These are phyloP conservation scores for Hirtodrosophila alboralis DNA, from an alignment of 2,888 invertebrate genomes.

Conservation along the genomic window DNA sequence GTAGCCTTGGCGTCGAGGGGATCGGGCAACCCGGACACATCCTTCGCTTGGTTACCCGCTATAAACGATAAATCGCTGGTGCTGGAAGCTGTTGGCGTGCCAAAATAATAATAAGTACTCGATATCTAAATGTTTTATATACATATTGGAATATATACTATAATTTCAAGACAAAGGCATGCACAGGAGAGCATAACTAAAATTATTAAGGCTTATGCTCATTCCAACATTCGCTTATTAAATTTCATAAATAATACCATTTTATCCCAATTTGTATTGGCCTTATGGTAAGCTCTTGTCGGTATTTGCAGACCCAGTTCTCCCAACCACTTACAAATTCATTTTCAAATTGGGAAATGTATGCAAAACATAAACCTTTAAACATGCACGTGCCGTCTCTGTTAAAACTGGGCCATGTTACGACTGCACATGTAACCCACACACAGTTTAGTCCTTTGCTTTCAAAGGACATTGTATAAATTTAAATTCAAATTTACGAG, in stretches of 20 bases:
- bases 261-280: slow-evolving; percentile 1
- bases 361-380: slow-evolving; percentile 45
- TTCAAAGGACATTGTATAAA: slow-evolving; percentile 54
- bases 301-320: not conserved
- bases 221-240: slow-evolving; percentile 15
- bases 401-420: slow-evolving; percentile 12
- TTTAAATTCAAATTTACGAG: slow-evolving; percentile 74
- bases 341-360: slow-evolving; percentile 41
- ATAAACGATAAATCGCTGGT: slow-evolving; percentile 90
- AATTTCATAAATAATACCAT: slow-evolving; percentile 27
- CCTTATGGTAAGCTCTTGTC: too few relatives aligned
- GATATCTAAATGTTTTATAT: not conserved
- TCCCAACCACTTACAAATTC: slow-evolving; percentile 25
- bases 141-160: not conserved
- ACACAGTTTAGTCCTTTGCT: slow-evolving; percentile 11
- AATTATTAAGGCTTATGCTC: slow-evolving; percentile 9
- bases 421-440: slow-evolving; percentile 25
- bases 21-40: slow-evolving; percentile 85
- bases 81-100: slow-evolving; percentile 87
- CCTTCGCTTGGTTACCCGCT: slow-evolving; percentile 85
- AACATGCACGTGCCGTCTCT: slow-evolving; percentile 57
- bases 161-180: slow-evolving; percentile 15
- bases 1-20: slow-evolving; percentile 83
- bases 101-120: slow-evolving; percentile 1
- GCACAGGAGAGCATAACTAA: slow-evolving; percentile 1